Conservation (phyloP, 1,140 invertebrate genomes). For the Drosophila setifemur region DNA sequence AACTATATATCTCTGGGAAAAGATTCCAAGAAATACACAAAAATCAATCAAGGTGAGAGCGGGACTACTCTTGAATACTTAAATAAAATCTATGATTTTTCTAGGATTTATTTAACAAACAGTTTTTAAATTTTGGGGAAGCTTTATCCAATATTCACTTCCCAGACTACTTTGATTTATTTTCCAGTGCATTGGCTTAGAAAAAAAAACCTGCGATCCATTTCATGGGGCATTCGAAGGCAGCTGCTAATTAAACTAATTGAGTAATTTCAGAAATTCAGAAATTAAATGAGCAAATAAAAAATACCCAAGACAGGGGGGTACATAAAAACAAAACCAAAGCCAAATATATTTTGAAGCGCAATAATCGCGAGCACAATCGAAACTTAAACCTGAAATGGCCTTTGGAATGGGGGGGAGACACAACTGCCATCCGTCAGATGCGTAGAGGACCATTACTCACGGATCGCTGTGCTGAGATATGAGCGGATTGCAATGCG, state of each 20-base stretch:
- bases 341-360: slow-evolving; percentile 31
- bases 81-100: background rate
- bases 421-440: slow-evolving; percentile 1
- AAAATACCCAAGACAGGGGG: slow-evolving; percentile 30
- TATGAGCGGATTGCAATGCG: slow-evolving; percentile 20
- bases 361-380: slow-evolving; percentile 54
- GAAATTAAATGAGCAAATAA: slow-evolving; percentile 77
- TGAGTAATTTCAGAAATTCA: slow-evolving; percentile 74
- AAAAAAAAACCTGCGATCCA: slow-evolving; percentile 41
- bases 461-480: slow-evolving; percentile 7
- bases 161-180: background rate
- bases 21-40: background rate
- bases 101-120: background rate
- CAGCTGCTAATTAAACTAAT: slow-evolving; percentile 77
- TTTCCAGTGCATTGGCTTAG: slow-evolving; percentile 18
- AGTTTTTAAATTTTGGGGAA: background rate
- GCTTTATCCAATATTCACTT: background rate
- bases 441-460: slow-evolving; percentile 36
- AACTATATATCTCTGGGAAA: background rate
- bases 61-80: background rate
- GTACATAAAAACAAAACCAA: slow-evolving; percentile 14
- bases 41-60: slow-evolving; percentile 42
- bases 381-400: slow-evolving; percentile 55
- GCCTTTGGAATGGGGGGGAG: slow-evolving; percentile 15
- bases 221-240: slow-evolving; percentile 61